Conservation (phyloP, 2,797 vertebrate species). For the Hyperoplus lanceolatus region DNA sequence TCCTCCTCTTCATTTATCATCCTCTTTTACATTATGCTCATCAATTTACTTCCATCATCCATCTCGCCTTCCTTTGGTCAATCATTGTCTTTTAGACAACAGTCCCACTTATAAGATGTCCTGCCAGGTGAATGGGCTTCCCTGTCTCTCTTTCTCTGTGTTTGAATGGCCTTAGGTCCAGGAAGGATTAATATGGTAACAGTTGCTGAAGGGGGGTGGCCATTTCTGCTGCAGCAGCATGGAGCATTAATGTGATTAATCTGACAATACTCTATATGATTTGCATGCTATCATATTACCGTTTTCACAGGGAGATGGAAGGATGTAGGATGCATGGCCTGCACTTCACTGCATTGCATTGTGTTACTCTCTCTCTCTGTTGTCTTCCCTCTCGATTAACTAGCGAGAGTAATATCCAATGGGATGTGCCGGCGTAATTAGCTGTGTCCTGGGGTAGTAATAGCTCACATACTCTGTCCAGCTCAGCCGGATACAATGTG, state of each 20-base stretch:
- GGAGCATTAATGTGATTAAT: constrained; percentile 59
- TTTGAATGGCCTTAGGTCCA: constrained; percentile 24
- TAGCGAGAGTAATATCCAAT: constrained; percentile 57
- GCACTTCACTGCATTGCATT: constrained; percentile 12
- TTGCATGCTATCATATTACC: constrained; percentile 51
- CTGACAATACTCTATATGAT: constrained; percentile 39
- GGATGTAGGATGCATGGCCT: constrained; percentile 42
- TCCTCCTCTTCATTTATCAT: not conserved
- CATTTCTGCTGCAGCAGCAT: constrained; percentile 28
- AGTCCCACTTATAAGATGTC: not conserved
- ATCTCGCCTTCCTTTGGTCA: not conserved
- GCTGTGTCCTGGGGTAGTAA: constrained; percentile 60
- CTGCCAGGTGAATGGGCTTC: constrained; percentile 20
- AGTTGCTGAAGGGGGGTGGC: constrained; percentile 25
- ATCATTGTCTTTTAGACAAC: constrained; percentile 33
- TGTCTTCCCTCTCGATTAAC: constrained; percentile 44
- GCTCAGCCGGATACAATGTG: constrained; percentile 61
- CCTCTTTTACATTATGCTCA: constrained; percentile 3
- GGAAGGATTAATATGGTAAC: constrained; percentile 4
- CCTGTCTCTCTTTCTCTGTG: constrained; percentile 8
- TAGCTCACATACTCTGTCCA: constrained; percentile 53
- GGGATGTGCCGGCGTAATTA: constrained; percentile 69
- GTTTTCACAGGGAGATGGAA: constrained; percentile 44
- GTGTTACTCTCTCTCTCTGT: constrained; percentile 27
- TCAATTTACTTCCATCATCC: not conserved